Evolutionary conservation across 2,797 vertebrate species (phyloP).

Genomic region (Myotis findleyi): DNA sequence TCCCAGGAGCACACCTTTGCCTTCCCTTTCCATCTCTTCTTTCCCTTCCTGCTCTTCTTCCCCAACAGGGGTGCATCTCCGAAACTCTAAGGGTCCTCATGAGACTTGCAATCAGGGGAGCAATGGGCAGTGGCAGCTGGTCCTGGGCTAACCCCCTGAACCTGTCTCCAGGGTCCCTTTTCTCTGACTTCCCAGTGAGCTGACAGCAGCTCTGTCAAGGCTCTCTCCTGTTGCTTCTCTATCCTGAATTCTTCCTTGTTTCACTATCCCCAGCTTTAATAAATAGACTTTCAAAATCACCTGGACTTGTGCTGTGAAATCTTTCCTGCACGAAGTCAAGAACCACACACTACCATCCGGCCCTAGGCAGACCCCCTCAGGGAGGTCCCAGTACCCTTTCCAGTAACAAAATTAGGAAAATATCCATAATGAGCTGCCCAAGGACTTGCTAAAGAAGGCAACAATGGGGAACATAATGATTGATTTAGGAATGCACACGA

Average conservation of each 20-base stretch:
- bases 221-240: background rate
- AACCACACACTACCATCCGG: background rate
- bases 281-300: background rate
- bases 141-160: background rate
- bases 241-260: background rate
- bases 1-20: background rate
- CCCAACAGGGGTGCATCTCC: background rate
- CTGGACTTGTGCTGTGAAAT: background rate
- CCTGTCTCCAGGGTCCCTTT: background rate
- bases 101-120: background rate
- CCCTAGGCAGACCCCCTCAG: background rate
- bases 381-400: background rate
- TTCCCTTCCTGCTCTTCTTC: background rate
- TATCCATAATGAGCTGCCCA: background rate
- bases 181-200: background rate
- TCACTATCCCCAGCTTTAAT: background rate
- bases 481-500: constrained; percentile 22
- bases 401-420: background rate
- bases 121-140: background rate
- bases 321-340: background rate
- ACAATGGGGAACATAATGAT: background rate
- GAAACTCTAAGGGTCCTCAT: background rate
- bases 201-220: background rate
- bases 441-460: constrained; percentile 30
- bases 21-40: background rate